Evolutionary conservation across 2,888 invertebrate species (phyloP).

Genomic region (Tethea ocularis): DNA sequence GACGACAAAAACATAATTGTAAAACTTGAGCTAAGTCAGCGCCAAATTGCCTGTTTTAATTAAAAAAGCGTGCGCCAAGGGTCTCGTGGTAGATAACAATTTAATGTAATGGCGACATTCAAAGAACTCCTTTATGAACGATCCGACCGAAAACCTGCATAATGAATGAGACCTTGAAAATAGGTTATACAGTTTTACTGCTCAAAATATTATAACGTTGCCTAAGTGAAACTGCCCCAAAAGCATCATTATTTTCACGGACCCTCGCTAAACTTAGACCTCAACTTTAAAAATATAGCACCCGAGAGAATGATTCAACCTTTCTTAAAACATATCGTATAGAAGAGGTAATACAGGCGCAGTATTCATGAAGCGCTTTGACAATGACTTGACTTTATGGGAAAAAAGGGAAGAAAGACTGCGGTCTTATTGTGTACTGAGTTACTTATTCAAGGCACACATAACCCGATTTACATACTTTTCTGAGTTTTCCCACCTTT

Average conservation of each 20-base stretch:
- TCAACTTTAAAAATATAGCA: constrained; percentile 28
- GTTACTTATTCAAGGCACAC: constrained; percentile 60
- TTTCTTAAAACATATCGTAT: constrained; percentile 32
- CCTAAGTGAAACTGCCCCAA: constrained; percentile 25
- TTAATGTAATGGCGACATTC: constrained; percentile 72
- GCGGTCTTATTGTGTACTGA: constrained; percentile 44
- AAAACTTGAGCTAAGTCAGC: constrained; percentile 64
- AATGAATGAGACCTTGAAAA: constrained; percentile 52
- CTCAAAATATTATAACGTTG: constrained; percentile 21
- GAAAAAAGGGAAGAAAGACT: constrained; percentile 37
- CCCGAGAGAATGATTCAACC: constrained; percentile 28
- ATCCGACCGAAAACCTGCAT: constrained; percentile 62
- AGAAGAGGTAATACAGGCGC: constrained; percentile 31
- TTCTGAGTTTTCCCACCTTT: constrained; percentile 54
- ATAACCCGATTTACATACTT: constrained; percentile 65
- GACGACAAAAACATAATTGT: constrained; percentile 64
- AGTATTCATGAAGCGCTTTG: constrained; percentile 47
- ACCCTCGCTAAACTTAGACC: constrained; percentile 27
- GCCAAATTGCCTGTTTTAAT: constrained; percentile 75
- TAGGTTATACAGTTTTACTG: constrained; percentile 17
- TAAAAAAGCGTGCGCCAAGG: constrained; percentile 70
- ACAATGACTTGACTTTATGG: constrained; percentile 40
- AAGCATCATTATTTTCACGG: constrained; percentile 31
- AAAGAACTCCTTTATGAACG: constrained; percentile 68
- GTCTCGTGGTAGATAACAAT: constrained; percentile 70